Evolutionary conservation across 2,113 vertebrate species (phyloP).

Genomic region (Dissostichus mawsoni): DNA sequence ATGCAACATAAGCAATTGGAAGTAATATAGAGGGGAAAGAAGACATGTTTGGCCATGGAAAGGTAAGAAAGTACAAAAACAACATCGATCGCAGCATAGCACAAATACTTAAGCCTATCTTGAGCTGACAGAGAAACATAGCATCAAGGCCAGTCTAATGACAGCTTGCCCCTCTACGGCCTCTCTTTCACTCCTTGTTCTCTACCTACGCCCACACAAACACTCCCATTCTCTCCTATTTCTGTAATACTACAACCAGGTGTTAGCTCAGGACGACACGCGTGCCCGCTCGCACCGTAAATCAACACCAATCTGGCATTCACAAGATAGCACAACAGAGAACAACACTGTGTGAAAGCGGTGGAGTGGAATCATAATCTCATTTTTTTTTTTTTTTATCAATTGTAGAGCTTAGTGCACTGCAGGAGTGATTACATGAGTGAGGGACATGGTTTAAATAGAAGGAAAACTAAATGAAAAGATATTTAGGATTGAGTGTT

Average conservation of each 20-base stretch:
- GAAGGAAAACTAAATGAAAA: conserved; percentile 2
- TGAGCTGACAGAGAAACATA: conserved; percentile 45
- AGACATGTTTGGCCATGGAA: no score
- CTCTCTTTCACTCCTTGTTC: background rate
- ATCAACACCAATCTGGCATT: conserved; percentile 54
- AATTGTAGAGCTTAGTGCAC: conserved; percentile 15
- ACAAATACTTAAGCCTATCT: conserved; percentile 63
- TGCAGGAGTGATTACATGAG: conserved; percentile 1
- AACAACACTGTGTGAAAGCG: conserved; percentile 21
- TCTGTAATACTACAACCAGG: conserved; percentile 46
- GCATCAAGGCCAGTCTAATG: conserved; percentile 28
- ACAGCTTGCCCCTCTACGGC: conserved; percentile 18
- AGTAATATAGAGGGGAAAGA: background rate
- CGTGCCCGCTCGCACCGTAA: conserved; percentile 24
- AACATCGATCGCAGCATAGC: conserved; percentile 27
- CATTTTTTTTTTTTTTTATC: conserved; percentile 31
- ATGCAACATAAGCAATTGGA: background rate
- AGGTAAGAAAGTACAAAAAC: no score
- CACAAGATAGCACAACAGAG: conserved; percentile 48
- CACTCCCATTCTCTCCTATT: conserved; percentile 23
- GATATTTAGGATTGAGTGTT: background rate
- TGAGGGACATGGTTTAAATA: conserved; percentile 10
- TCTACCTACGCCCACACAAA: background rate
- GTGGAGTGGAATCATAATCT: conserved; percentile 37
- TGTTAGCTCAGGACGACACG: background rate